Percentiles rank a stretch among this genome's conserved stretches.
Evolutionary conservation across 2,888 invertebrate species (phyloP).

Genomic region (Elmis aenea): DNA sequence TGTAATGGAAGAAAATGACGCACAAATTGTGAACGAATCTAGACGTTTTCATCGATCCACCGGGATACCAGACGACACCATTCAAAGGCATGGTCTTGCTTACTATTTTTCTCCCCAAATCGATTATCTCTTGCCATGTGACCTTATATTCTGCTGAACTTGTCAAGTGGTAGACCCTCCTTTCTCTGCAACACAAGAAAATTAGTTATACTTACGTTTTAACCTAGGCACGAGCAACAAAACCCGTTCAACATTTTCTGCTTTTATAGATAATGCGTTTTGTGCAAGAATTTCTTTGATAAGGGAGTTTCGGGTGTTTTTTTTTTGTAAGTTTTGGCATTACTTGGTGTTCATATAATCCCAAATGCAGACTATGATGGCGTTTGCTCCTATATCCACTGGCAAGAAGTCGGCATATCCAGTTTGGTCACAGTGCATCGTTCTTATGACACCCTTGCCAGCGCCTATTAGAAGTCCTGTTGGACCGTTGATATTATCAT

Average conservation of each 20-base stretch:
- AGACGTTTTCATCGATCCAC: constrained; percentile 80
- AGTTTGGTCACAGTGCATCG: constrained; percentile 77
- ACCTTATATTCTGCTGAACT: constrained; percentile 76
- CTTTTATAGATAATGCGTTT: too few relatives aligned
- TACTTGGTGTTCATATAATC: constrained; percentile 58
- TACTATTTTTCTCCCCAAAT: constrained; percentile 71
- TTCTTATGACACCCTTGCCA: constrained; percentile 84
- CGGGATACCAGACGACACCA: constrained; percentile 77
- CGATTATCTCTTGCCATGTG: constrained; percentile 86
- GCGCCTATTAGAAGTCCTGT: constrained; percentile 77
- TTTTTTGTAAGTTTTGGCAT: constrained; percentile 7
- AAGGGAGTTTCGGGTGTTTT: constrained; percentile 1
- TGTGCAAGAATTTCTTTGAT: too few relatives aligned
- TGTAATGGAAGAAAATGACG: constrained; percentile 80
- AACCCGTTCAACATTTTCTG: too few relatives aligned
- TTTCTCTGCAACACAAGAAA: constrained; percentile 45
- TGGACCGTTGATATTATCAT: constrained; percentile 92
- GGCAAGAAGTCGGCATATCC: constrained; percentile 77
- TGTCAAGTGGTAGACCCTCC: constrained; percentile 67
- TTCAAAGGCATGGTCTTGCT: constrained; percentile 79
- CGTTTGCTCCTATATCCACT: constrained; percentile 77
- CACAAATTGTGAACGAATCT: constrained; percentile 75
- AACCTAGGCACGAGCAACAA: too few relatives aligned
- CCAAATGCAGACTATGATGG: constrained; percentile 35
- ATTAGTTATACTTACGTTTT: constrained; percentile 6